Evolutionary conservation across 2,888 invertebrate genomes (phyloP).

Genomic region (Meta bourneti): DNA sequence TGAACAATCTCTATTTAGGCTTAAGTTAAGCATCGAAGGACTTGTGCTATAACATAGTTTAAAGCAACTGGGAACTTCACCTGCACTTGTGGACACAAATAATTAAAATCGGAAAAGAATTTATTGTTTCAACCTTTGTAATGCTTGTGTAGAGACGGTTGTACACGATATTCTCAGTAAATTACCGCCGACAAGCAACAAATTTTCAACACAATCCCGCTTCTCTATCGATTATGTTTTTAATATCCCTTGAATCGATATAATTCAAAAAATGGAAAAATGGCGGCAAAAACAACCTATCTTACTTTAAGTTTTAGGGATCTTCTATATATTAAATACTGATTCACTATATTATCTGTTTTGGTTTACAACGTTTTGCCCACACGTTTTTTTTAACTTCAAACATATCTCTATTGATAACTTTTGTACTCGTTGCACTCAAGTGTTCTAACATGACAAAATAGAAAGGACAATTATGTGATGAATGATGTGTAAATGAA

Average conservation of each 20-base stretch:
- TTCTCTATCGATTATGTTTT: conserved; percentile 18
- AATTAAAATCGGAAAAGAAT: not conserved
- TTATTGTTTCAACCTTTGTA: not conserved
- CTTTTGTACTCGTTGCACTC: too few species aligned
- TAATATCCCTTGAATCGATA: conserved; percentile 9
- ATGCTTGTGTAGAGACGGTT: not conserved
- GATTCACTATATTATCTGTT: too few species aligned
- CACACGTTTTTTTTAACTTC: not conserved
- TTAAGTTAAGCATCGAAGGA: conserved; percentile 12
- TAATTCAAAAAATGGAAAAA: not conserved
- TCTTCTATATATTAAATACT: too few species aligned
- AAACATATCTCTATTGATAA: not conserved
- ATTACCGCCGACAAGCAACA: conserved; percentile 28
- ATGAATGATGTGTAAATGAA: too few species aligned
- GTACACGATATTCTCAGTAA: not conserved
- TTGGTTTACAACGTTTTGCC: not conserved
- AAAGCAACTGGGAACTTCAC: not conserved
- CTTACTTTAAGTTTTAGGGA: not conserved
- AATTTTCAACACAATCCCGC: conserved; percentile 56
- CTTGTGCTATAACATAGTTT: not conserved
- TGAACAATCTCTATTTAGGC: conserved; percentile 29
- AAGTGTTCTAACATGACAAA: too few species aligned
- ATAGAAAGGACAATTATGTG: too few species aligned
- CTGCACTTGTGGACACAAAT: too few species aligned
- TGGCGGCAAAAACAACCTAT: conserved; percentile 11